Conservation (phyloP, 2,888 invertebrate genomes). For the Perizoma affinitatum region DNA sequence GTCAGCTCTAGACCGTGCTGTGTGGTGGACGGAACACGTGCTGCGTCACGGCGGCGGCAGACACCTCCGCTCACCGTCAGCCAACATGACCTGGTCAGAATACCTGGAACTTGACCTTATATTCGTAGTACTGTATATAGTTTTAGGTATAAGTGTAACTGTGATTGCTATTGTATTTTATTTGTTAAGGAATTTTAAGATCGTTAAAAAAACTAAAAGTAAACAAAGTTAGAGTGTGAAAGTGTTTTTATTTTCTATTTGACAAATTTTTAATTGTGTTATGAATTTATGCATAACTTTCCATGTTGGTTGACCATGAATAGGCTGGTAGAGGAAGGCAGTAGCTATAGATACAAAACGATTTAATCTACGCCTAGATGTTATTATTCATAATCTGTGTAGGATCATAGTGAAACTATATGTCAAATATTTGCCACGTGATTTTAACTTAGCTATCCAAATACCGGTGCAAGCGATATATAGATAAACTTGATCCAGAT, state of each 20-base stretch:
- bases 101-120: slow-evolving; percentile 48
- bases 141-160: not conserved
- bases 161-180: not conserved
- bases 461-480: too few species aligned
- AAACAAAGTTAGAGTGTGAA: slow-evolving; percentile 4
- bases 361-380: too few species aligned
- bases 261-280: not conserved
- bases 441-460: too few species aligned
- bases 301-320: too few species aligned
- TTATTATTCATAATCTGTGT: too few species aligned
- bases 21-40: slow-evolving; percentile 77
- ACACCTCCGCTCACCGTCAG: slow-evolving; percentile 63
- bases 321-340: too few species aligned
- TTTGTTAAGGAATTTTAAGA: not conserved
- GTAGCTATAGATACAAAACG: too few species aligned
- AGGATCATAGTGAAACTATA: too few species aligned
- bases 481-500: too few species aligned
- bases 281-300: not conserved
- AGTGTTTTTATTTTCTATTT: not conserved
- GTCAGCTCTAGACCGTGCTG: slow-evolving; percentile 59
- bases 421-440: too few species aligned
- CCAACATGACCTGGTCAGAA: slow-evolving; percentile 48
- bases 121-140: not conserved
- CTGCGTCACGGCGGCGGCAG: slow-evolving; percentile 65
- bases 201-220: not conserved